phyloP scores from a whole-genome alignment of 1,140 invertebrate genomes.

The Pseudoatta argentina region DNA sequence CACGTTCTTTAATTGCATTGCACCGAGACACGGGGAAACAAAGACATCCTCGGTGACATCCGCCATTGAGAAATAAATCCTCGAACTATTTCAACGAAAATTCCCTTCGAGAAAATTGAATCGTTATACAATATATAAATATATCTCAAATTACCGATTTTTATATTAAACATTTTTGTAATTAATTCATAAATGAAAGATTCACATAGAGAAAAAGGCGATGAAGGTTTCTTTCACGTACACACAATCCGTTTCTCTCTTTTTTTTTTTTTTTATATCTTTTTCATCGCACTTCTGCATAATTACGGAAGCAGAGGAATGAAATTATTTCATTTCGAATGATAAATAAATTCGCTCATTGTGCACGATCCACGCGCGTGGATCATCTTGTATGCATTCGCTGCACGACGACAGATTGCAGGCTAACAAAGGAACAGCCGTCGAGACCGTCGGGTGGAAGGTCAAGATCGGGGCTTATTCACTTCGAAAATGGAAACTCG shows the following conservation, averaged over 20 bases:
- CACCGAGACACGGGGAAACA: not conserved
- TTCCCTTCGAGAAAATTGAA: not conserved
- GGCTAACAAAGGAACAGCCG: constrained; percentile 57
- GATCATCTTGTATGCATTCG: not conserved
- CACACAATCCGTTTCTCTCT: not conserved
- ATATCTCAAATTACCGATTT: not conserved
- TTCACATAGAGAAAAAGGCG: not conserved
- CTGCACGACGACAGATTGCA: constrained; percentile 2
- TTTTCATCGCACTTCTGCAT: not conserved
- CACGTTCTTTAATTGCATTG: constrained; percentile 10
- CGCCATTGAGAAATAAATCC: not conserved
- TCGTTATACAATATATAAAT: not conserved
- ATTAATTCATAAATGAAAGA: not conserved
- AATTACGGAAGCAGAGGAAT: not conserved
- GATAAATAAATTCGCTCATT: not conserved
- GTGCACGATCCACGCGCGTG: not conserved
- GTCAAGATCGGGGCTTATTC: constrained; percentile 75
- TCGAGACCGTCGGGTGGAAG: constrained; percentile 49
- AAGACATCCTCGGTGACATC: not conserved
- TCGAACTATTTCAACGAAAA: not conserved
- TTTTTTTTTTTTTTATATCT: not conserved
- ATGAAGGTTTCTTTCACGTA: not conserved
- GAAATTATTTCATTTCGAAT: not conserved
- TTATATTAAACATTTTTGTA: not conserved
- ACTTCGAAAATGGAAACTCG: constrained; percentile 60